Percentiles rank a stretch among this genome's conserved stretches.
Conservation (phyloP, 2,797 vertebrate species). For the Brachyrhaphis roseni region DNA sequence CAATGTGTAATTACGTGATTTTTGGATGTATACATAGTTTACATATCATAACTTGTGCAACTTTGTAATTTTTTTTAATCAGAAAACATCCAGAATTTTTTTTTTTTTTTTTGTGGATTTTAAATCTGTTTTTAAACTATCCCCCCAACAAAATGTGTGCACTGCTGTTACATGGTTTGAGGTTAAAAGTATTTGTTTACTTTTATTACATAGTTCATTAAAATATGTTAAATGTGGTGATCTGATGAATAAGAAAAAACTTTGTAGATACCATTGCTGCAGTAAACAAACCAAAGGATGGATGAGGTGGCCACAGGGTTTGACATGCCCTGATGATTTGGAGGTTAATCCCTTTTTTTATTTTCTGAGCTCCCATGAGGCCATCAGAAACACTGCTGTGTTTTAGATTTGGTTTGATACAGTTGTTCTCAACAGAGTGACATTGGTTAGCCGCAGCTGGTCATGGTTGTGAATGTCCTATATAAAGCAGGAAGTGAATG, state of each 20-base stretch:
- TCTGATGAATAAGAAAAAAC: neutral
- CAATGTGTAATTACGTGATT: neutral
- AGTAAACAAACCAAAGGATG: constrained; percentile 1
- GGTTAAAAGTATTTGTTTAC: neutral
- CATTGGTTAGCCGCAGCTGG: neutral
- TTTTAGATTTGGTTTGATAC: constrained; percentile 27
- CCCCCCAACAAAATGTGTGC: neutral
- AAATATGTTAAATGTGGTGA: neutral
- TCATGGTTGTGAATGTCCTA: neutral
- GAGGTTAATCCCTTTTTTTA: constrained; percentile 47
- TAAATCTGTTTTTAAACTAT: neutral
- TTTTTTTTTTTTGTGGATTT: neutral
- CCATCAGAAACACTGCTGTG: constrained; percentile 36
- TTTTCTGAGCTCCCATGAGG: constrained; percentile 24
- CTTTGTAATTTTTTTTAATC: neutral
- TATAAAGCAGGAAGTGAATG: neutral
- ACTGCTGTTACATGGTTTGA: neutral
- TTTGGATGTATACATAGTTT: neutral
- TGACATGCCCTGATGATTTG: constrained; percentile 15
- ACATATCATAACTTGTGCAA: no score
- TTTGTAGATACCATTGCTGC: neutral
- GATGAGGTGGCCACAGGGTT: constrained; percentile 20
- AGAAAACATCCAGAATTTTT: no score
- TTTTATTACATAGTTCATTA: neutral
- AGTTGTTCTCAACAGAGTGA: neutral